Evolutionary conservation across 2,797 vertebrate genomes (phyloP).

Genomic region (Moxostoma hubbsi): DNA sequence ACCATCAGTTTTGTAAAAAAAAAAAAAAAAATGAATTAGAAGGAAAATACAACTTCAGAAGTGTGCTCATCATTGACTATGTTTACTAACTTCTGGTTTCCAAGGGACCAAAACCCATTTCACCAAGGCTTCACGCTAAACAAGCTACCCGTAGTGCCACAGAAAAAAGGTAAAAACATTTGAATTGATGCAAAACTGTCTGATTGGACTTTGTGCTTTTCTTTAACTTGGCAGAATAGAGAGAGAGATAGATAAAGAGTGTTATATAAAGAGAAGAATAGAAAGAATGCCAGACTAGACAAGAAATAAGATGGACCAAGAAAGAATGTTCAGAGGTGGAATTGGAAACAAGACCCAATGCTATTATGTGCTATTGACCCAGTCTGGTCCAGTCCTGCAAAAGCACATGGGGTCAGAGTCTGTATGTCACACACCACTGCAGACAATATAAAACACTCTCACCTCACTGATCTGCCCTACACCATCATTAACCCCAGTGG

Average conservation of each 20-base stretch:
- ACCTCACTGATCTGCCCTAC: conserved; percentile 11
- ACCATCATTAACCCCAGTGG: neutral
- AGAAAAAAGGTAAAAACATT: no score
- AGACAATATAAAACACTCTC: conserved; percentile 16
- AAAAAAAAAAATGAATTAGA: no score
- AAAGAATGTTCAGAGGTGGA: neutral
- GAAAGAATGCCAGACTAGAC: neutral
- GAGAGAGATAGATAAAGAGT: neutral
- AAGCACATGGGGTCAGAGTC: conserved; percentile 8
- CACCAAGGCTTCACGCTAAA: no score
- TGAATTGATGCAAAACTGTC: no score
- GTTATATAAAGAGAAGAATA: neutral
- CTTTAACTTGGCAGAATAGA: neutral
- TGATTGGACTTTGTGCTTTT: no score
- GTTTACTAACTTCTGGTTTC: no score
- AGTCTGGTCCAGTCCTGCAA: neutral
- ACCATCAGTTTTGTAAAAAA: no score
- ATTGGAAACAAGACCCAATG: conserved; percentile 27
- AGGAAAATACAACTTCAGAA: no score
- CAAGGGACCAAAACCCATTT: no score
- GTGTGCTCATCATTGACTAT: no score
- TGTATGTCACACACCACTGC: conserved; percentile 12
- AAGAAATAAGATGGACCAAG: neutral
- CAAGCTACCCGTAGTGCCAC: no score
- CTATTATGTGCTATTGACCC: conserved; percentile 33